These are phyloP conservation scores for Drosophila flavopinicola DNA, from an alignment of 2,888 invertebrate genomes.

Conservation along the genomic window DNA sequence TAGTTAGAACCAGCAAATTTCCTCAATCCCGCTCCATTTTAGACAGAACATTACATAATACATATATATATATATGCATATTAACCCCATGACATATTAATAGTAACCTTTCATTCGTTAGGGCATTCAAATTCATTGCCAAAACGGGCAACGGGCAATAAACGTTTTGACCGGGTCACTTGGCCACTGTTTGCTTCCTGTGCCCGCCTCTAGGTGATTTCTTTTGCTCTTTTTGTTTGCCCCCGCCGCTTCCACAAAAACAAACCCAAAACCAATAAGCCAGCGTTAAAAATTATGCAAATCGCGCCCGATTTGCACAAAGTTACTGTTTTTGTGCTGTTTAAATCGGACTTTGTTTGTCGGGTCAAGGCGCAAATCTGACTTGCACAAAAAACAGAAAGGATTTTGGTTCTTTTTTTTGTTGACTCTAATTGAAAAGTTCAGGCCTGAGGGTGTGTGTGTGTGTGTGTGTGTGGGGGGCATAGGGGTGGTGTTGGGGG, in stretches of 20 bases:
- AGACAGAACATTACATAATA: neutral
- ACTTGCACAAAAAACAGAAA: slow-evolving; percentile 57
- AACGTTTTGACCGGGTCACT: slow-evolving; percentile 62
- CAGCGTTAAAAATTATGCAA: slow-evolving; percentile 72
- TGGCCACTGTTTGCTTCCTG: slow-evolving; percentile 35
- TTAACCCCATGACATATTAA: neutral
- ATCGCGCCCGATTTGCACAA: slow-evolving; percentile 68
- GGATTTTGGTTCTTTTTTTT: slow-evolving; percentile 51
- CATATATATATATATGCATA: neutral
- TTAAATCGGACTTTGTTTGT: no score
- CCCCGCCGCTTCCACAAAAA: slow-evolving; percentile 48
- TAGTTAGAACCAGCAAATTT: no score
- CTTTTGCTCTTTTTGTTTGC: slow-evolving; percentile 18
- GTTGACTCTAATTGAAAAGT: slow-evolving; percentile 72
- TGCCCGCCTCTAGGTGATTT: slow-evolving; percentile 8
- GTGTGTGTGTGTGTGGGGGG: neutral
- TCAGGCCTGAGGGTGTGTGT: slow-evolving; percentile 17
- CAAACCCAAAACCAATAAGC: slow-evolving; percentile 71
- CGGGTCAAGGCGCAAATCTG: slow-evolving; percentile 67
- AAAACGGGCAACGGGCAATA: slow-evolving; percentile 56
- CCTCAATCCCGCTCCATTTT: no score
- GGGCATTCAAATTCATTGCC: slow-evolving; percentile 11
- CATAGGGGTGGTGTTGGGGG: neutral
- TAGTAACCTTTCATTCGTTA: neutral
- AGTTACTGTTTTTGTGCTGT: slow-evolving; percentile 31